Evolutionary conservation across 2,888 invertebrate species (phyloP).

Genomic region (Agonum fuliginosum): DNA sequence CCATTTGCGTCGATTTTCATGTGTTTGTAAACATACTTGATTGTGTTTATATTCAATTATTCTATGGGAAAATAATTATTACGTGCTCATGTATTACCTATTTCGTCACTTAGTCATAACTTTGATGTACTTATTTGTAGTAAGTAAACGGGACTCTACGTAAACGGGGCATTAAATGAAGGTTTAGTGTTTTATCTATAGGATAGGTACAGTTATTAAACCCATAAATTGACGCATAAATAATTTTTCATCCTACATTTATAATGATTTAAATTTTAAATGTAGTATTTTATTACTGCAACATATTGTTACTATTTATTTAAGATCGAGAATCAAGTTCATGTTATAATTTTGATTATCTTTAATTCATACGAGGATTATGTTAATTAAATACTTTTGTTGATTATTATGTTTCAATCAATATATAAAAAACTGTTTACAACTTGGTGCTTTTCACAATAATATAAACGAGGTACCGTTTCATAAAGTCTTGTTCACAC

Average conservation of each 20-base stretch:
- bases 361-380: too few species aligned
- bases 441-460: too few species aligned
- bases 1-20: constrained; percentile 8
- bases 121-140: background rate
- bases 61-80: background rate
- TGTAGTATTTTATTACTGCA: background rate
- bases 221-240: background rate
- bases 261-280: background rate
- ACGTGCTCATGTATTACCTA: background rate
- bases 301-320: background rate
- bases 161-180: constrained; percentile 12
- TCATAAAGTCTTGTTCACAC: too few species aligned
- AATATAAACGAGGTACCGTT: too few species aligned
- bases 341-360: too few species aligned
- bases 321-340: too few species aligned
- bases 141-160: background rate
- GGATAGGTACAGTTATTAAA: background rate
- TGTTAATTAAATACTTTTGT: too few species aligned
- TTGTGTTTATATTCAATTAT: too few species aligned
- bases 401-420: too few species aligned
- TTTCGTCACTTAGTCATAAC: constrained; percentile 9
- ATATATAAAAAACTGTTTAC: too few species aligned
- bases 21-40: too few species aligned
- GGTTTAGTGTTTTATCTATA: background rate
- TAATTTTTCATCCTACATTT: constrained; percentile 19